These are phyloP conservation scores for Lates calcarifer DNA, from an alignment of 2,113 vertebrate genomes.

Conservation along the genomic window DNA sequence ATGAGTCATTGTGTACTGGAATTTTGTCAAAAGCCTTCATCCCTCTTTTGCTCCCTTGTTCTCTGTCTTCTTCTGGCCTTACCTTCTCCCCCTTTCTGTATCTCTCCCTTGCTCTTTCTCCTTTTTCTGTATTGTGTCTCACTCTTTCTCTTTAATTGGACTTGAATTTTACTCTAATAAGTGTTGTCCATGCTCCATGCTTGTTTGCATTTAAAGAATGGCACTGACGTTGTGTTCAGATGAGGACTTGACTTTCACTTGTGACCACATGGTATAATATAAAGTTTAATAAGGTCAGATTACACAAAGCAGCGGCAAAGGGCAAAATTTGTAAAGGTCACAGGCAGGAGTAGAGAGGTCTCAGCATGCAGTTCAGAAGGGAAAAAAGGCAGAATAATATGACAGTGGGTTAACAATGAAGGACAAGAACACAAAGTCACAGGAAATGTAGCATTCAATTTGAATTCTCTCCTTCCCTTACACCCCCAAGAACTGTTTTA, in stretches of 20 bases:
- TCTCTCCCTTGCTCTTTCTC: conserved; percentile 58
- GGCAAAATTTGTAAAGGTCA: conserved; percentile 76
- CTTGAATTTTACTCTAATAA: conserved; percentile 64
- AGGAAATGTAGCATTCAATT: conserved; percentile 60
- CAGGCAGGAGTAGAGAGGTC: conserved; percentile 68
- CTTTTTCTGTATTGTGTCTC: not conserved
- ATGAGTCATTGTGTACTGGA: conserved; percentile 69
- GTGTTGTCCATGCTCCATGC: not conserved
- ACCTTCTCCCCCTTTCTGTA: conserved; percentile 5
- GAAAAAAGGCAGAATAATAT: conserved; percentile 63
- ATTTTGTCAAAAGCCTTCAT: conserved; percentile 69
- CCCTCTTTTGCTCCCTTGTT: conserved; percentile 57
- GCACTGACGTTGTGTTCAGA: conserved; percentile 80
- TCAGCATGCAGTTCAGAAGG: conserved; percentile 66
- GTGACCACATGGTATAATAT: conserved; percentile 79
- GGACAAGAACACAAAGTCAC: conserved; percentile 63
- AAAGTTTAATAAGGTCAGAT: conserved; percentile 82
- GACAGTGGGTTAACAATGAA: conserved; percentile 65
- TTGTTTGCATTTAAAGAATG: conserved; percentile 44
- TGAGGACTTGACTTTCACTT: conserved; percentile 78
- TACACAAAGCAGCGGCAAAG: conserved; percentile 74
- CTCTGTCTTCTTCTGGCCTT: not conserved
- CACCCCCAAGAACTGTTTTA: not conserved
- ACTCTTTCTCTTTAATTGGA: conserved; percentile 35
- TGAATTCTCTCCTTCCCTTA: conserved; percentile 43